Percentiles rank a stretch among this genome's conserved stretches.
Conservation (phyloP, 2,797 vertebrate species). For the Chiroxiphia lanceolata region DNA sequence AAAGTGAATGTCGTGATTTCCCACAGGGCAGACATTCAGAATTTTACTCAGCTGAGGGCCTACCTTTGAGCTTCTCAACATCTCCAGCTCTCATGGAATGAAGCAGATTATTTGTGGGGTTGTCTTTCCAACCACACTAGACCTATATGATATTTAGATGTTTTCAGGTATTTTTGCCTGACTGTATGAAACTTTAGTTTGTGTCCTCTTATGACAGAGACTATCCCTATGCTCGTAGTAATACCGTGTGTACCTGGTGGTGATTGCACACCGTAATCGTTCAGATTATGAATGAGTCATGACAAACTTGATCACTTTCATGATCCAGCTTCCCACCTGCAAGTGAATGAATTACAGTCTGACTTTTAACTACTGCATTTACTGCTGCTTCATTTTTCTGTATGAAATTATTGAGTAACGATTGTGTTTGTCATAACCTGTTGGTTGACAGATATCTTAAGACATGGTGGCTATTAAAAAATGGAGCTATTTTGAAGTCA, state of each 20-base stretch:
- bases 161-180: background rate
- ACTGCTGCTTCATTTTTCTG: background rate
- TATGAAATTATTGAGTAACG: background rate
- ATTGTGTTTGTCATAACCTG: background rate
- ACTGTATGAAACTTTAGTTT: rapidly evolving
- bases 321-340: background rate
- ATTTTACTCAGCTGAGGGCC: background rate
- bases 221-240: background rate
- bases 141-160: background rate
- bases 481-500: background rate
- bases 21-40: background rate
- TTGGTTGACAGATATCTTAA: background rate
- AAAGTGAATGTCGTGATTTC: background rate
- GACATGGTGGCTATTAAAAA: background rate
- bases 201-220: background rate
- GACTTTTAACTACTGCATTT: background rate
- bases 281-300: background rate
- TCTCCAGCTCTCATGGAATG: background rate
- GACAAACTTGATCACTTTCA: background rate
- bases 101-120: background rate
- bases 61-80: background rate
- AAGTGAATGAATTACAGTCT: background rate
- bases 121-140: background rate
- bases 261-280: background rate
- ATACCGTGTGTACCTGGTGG: background rate